These are phyloP conservation scores for Apotomis capreana DNA, from an alignment of 2,888 invertebrate genomes.

Conservation along the genomic window DNA sequence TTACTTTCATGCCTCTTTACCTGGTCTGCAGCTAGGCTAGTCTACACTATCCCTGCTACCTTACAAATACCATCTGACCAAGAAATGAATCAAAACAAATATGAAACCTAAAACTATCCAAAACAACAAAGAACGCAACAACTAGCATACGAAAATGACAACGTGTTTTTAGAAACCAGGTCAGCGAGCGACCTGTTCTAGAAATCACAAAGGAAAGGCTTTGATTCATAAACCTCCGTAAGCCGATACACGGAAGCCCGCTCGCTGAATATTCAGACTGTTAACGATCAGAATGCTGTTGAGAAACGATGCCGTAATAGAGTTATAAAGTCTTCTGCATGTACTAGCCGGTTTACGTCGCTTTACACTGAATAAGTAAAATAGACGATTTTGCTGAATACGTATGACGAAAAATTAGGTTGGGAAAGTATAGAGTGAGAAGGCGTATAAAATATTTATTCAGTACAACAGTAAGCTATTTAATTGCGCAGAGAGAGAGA, in stretches of 20 bases:
- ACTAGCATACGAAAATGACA: slow-evolving; percentile 21
- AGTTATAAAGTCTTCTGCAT: slow-evolving; percentile 5
- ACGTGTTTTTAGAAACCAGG: slow-evolving; percentile 24
- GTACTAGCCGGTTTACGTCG: slow-evolving; percentile 1
- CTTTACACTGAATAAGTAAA: neutral
- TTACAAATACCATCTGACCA: too few species aligned
- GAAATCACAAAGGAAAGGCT: slow-evolving; percentile 36
- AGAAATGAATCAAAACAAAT: too few species aligned
- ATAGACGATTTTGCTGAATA: too few species aligned
- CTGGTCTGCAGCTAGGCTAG: too few species aligned
- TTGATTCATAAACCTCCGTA: slow-evolving; percentile 35
- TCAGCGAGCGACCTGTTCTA: slow-evolving; percentile 19
- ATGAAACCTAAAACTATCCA: neutral
- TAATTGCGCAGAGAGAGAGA: too few species aligned
- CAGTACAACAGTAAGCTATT: too few species aligned
- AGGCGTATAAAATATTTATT: too few species aligned
- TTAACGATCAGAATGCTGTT: slow-evolving; percentile 20
- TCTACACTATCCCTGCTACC: too few species aligned
- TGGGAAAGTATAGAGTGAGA: too few species aligned
- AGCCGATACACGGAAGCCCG: slow-evolving; percentile 31
- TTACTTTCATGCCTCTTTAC: too few species aligned
- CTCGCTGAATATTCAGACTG: slow-evolving; percentile 22
- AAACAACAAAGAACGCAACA: slow-evolving; percentile 8
- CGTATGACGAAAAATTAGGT: too few species aligned
- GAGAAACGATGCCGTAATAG: slow-evolving; percentile 20